Percentiles rank a stretch among this genome's conserved stretches.
phyloP scores from a whole-genome alignment of 2,888 invertebrate genomes.

The Dermolepida albohirtum region DNA sequence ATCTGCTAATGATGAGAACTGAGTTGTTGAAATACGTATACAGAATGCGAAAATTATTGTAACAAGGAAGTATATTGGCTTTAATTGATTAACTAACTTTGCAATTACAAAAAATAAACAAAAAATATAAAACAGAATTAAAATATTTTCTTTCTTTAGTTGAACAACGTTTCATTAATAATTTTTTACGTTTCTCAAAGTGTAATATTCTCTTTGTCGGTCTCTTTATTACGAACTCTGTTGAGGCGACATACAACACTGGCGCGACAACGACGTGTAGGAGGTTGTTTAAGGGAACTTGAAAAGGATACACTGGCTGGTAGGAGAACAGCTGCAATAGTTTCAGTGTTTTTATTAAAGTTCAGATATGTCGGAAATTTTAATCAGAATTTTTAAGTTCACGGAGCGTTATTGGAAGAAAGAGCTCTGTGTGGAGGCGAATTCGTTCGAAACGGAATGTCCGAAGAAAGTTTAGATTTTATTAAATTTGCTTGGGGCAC shows the following conservation, averaged over 20 bases:
- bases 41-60: too few relatives aligned
- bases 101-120: too few relatives aligned
- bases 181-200: constrained; percentile 10
- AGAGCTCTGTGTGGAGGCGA: neutral
- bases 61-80: too few relatives aligned
- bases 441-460: constrained; percentile 14
- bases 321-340: constrained; percentile 33
- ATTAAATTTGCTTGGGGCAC: constrained; percentile 18
- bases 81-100: too few relatives aligned
- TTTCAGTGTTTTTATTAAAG: constrained; percentile 35
- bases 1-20: too few relatives aligned
- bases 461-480: constrained; percentile 29
- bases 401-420: constrained; percentile 1
- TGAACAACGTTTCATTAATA: neutral
- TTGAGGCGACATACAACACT: constrained; percentile 3
- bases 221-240: constrained; percentile 7
- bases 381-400: constrained; percentile 38
- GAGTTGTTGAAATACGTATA: too few relatives aligned
- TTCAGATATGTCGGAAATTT: constrained; percentile 31
- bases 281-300: constrained; percentile 5
- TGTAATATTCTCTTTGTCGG: neutral
- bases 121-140: neutral
- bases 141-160: neutral
- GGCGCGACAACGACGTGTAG: constrained; percentile 19
- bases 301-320: constrained; percentile 24